Evolutionary conservation across 1,140 invertebrate species (phyloP).

Genomic region (Tetramorium simillimum): DNA sequence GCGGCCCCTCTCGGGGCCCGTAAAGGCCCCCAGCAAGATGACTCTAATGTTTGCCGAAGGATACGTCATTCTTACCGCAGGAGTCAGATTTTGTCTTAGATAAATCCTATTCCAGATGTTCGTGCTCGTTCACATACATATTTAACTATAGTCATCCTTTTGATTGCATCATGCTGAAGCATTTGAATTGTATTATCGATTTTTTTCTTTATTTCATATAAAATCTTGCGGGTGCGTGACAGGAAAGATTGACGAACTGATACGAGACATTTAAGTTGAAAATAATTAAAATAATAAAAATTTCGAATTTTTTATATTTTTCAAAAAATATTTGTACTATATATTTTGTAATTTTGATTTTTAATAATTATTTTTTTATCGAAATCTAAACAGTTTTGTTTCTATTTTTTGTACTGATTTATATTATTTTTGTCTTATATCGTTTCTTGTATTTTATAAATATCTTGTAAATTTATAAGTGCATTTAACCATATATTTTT

Average conservation of each 20-base stretch:
- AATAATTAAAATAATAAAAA: not conserved
- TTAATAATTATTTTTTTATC: not conserved
- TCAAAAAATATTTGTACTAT: not conserved
- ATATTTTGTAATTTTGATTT: not conserved
- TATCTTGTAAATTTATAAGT: not conserved
- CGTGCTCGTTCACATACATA: not conserved
- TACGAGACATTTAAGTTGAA: not conserved
- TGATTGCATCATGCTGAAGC: not conserved
- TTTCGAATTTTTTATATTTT: not conserved
- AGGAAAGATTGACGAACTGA: not conserved
- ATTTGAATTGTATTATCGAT: not conserved
- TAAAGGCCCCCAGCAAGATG: constrained; percentile 69
- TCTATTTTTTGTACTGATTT: not conserved
- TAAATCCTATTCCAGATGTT: constrained; percentile 6
- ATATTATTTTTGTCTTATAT: not conserved
- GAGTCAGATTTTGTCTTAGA: constrained; percentile 60
- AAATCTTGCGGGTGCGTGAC: not conserved
- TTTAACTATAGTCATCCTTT: not conserved
- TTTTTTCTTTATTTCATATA: not conserved
- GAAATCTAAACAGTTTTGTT: not conserved
- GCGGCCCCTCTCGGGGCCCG: constrained; percentile 62
- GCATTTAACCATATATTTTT: not conserved
- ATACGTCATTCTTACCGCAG: constrained; percentile 49
- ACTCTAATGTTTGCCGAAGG: constrained; percentile 74
- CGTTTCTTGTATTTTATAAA: not conserved